Evolutionary conservation across 1,140 invertebrate genomes (phyloP).

Genomic region (Ooceraea biroi): DNA sequence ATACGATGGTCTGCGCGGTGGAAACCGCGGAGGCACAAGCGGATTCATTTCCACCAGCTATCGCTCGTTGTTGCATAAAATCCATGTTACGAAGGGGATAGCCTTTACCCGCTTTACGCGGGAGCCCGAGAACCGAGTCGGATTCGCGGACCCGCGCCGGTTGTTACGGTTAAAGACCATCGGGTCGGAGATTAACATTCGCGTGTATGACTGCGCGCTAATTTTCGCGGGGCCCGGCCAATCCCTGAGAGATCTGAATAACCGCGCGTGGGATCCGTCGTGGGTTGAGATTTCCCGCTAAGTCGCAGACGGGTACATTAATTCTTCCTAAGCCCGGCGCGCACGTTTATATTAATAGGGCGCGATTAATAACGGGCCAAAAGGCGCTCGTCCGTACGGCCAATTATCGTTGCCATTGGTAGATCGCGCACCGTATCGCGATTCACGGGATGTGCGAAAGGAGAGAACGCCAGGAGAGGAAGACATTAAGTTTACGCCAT

Average conservation of each 20-base stretch:
- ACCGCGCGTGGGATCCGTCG: conserved; percentile 56
- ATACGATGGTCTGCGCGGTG: conserved; percentile 1
- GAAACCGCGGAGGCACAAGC: conserved; percentile 21
- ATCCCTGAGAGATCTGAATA: conserved; percentile 53
- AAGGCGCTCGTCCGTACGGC: conserved; percentile 72
- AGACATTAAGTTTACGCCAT: no score
- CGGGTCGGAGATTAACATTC: conserved; percentile 66
- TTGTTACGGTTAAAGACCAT: conserved; percentile 53
- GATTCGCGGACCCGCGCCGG: conserved; percentile 23
- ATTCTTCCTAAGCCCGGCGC: conserved; percentile 79
- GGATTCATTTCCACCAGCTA: conserved; percentile 34
- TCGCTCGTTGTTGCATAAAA: conserved; percentile 57
- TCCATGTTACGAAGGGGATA: conserved; percentile 50
- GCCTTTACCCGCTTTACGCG: conserved; percentile 26
- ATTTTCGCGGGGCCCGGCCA: conserved; percentile 55
- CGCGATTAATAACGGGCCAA: conserved; percentile 82
- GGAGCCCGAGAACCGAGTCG: no score
- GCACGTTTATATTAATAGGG: conserved; percentile 83
- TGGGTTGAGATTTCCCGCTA: conserved; percentile 68
- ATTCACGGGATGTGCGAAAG: no score
- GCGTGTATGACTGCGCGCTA: conserved; percentile 70
- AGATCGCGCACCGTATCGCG: conserved; percentile 9
- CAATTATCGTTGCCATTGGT: conserved; percentile 61
- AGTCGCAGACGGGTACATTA: conserved; percentile 77
- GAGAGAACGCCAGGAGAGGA: no score